Conservation (phyloP, 2,888 invertebrate species). For the Lingula anatina region DNA sequence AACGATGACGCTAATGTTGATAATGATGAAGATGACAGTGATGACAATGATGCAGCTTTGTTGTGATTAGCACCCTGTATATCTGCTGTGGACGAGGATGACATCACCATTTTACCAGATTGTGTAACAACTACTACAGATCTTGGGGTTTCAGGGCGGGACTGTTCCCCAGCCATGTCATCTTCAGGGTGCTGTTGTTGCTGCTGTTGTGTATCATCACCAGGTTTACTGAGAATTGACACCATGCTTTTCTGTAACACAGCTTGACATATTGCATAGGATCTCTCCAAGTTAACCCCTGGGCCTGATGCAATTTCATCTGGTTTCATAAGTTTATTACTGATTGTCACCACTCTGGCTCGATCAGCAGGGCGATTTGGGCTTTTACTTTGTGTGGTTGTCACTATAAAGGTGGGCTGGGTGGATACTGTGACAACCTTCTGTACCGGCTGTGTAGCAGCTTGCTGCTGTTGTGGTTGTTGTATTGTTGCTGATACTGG, state of each 20-base stretch:
- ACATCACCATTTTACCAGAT: too few species aligned
- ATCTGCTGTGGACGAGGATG: too few species aligned
- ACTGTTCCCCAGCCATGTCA: constrained; percentile 7
- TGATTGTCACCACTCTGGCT: not conserved
- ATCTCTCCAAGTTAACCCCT: constrained; percentile 80
- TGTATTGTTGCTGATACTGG: not conserved
- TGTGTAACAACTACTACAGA: constrained; percentile 5
- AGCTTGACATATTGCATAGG: constrained; percentile 77
- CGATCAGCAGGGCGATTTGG: not conserved
- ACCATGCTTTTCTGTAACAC: constrained; percentile 76
- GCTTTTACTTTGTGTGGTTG: too few species aligned
- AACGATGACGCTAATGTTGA: not conserved
- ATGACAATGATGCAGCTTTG: too few species aligned
- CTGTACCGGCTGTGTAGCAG: not conserved
- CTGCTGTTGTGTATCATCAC: constrained; percentile 1
- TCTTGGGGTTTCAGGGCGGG: constrained; percentile 1
- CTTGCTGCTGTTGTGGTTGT: not conserved
- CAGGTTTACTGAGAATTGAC: constrained; percentile 15
- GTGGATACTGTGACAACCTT: not conserved
- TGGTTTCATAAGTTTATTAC: too few species aligned
- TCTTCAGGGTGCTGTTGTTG: constrained; percentile 7
- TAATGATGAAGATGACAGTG: constrained; percentile 39
- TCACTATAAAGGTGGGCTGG: too few species aligned
- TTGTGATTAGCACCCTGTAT: too few species aligned
- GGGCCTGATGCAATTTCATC: not conserved